A percentile compares a stretch with the other conserved stretches of the same genome.
Conservation (phyloP, 2,797 vertebrate genomes). For the Lophura swinhoii region DNA sequence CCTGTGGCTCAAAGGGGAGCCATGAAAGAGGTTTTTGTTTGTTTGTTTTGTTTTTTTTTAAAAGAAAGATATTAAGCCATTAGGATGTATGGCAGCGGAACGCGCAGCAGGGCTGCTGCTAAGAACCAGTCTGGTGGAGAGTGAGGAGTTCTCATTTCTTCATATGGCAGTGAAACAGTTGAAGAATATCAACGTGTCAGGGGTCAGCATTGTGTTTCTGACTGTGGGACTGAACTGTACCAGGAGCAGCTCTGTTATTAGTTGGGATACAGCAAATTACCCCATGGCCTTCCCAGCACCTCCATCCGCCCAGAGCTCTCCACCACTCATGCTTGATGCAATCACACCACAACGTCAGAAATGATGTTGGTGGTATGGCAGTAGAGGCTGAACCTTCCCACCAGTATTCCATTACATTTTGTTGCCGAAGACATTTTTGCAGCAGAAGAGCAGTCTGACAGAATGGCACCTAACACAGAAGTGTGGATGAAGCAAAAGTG, state of each 20-base stretch:
- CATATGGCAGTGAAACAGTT: background rate
- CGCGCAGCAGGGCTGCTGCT: background rate
- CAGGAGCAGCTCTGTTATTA: background rate
- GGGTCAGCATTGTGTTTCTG: background rate
- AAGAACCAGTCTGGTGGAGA: background rate
- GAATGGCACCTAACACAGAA: background rate
- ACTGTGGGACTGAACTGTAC: background rate
- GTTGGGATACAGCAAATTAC: background rate
- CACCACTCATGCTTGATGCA: background rate
- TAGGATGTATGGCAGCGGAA: background rate
- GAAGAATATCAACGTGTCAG: background rate
- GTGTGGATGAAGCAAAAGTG: too few relatives aligned
- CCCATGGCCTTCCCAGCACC: background rate
- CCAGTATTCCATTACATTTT: background rate
- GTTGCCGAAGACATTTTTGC: too few relatives aligned
- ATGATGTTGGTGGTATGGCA: background rate
- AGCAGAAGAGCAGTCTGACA: background rate
- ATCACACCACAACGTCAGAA: accelerated
- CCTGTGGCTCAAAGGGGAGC: background rate
- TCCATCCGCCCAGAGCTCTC: background rate
- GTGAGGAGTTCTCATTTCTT: background rate
- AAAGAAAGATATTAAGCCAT: background rate
- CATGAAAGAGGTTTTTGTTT: background rate
- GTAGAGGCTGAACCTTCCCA: background rate
- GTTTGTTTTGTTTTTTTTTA: background rate